Conservation (phyloP, 2,113 vertebrate species). For the Todiramphus saurophagus region DNA sequence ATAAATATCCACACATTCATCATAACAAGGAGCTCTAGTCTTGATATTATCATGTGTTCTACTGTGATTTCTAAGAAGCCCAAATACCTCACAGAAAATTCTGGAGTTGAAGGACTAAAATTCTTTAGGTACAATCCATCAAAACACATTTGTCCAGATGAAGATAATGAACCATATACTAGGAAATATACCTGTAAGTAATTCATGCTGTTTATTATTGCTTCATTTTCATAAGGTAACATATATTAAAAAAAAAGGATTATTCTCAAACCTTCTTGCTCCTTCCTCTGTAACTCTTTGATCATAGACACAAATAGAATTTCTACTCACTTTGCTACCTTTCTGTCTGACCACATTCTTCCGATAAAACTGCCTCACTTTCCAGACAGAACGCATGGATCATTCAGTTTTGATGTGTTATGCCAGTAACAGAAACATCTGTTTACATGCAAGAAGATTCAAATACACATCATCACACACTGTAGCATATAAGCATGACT, state of each 20-base stretch:
- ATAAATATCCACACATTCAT: background rate
- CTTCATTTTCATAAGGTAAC: background rate
- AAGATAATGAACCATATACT: background rate
- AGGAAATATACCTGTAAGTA: background rate
- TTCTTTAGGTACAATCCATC: background rate
- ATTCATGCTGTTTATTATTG: background rate
- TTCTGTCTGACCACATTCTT: slow-evolving; percentile 45
- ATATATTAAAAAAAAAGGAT: background rate
- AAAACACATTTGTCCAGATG: background rate
- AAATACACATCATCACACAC: background rate
- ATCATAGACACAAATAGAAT: slow-evolving; percentile 38
- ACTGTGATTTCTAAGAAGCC: background rate
- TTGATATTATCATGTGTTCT: background rate
- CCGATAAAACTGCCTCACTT: slow-evolving; percentile 30
- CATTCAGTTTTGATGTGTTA: slow-evolving; percentile 40
- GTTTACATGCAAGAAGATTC: slow-evolving; percentile 37
- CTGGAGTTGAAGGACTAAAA: background rate
- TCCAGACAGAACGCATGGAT: background rate
- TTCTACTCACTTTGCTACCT: slow-evolving; percentile 48
- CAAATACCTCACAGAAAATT: background rate
- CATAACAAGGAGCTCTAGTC: background rate
- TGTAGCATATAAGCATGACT: background rate
- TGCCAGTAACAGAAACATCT: background rate
- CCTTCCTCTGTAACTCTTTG: slow-evolving; percentile 8
- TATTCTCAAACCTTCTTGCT: slow-evolving; percentile 18